Base-by-base conservation (phyloP, 2,797 vertebrate genomes). In the Pteronotus mesoamericanus region DNA sequence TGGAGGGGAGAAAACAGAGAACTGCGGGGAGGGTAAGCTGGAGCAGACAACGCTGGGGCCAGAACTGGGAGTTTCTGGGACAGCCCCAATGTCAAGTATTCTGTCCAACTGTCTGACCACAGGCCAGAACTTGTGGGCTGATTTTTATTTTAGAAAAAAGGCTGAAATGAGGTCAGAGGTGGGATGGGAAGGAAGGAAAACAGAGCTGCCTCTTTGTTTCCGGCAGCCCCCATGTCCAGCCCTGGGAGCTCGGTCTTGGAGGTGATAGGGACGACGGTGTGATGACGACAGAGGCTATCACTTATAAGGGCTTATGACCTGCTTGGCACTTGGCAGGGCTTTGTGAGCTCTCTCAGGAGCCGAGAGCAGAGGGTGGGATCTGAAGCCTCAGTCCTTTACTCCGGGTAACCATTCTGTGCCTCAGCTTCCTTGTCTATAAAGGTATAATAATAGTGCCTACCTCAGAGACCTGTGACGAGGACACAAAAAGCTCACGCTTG, bases 11-110 rank as follows among this genome's bases (percentile, higher is more conserved):
- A 44, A 29, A 64, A 53, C 42, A 39, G 86, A 89, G 94, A 72
- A 78, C 19, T 22, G 24, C 82, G 86, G 89, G 93, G 83, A 83
- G 93, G 86, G 32, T 3, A 6, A 88, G 90, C 10, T 95, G 89
- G 83, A 97, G 69, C 74, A 51, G 46, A 79, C 68, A 77, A 37
- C 5, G 24, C 83, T 71, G 96, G 91, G 97, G 94, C 96, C 96
- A 71, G 93, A 86, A 75, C 34, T 66, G 97, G 97, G 97, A 96
- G 95, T 74, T 97, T 94, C 97, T 97, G 96, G 96, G 96, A 92
- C 78, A 46, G 94, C n/a, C 96, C 95, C 95, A 97, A 78, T 46
- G 88, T 88, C 84, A 69, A 95, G n/a, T 15, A 57, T 86, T 93
- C 79, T 83, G 75, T 96, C 96, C 95, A 96, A 44, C 26, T 48